Evolutionary conservation across 2,888 invertebrate genomes (phyloP), one percentile per base, ranked within the genome.

Genomic region (Vesta saturnalis): DNA sequence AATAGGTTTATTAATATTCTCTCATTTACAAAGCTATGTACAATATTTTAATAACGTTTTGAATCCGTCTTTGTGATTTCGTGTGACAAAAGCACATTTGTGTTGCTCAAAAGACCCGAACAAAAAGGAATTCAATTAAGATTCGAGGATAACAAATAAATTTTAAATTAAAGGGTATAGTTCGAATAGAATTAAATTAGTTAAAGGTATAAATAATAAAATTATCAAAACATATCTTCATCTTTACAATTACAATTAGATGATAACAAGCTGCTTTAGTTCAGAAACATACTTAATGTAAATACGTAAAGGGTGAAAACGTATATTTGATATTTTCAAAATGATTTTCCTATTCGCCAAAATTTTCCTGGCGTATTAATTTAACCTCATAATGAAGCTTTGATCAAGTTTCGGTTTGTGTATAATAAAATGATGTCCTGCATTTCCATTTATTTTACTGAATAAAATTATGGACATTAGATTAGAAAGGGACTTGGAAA

Each of bases 291-390:
- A 57, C 35, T 30, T 19, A 49, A 57, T 23, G 63, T 47, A 57
- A 57, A 64, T 61, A 23, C 47, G 49, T 56, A 49, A 46, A 16
- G 49, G 15, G 23, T 0, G 63, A 35, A 43, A 64, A 64, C 22
- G 49, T 60, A 54, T 62, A 55, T 61, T 54, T 61, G 14, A 21
- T 52, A 61, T 54, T 52, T 46, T 61, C 54, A 35, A 47, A 52
- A n/a, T 18, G 23, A 12, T 46, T 30, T 14, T 14, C 35, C 61
- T 47, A 39, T 39, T 58, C 43, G 18, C 39, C 43, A 43, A 58
- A 47, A 58, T 35, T 21, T 54, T 62, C 55, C 12, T 43, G 55
- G 15, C 62, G 62, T 39, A 63, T 63, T 63, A 63, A 63, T 63
- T 63, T 63, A 63, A 49, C 57, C 47, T 57, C 30, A 35, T 57